Evolutionary conservation across 1,140 invertebrate species (phyloP), one percentile per base, ranked within the genome.

Genomic region (Camponotus vicinus): DNA sequence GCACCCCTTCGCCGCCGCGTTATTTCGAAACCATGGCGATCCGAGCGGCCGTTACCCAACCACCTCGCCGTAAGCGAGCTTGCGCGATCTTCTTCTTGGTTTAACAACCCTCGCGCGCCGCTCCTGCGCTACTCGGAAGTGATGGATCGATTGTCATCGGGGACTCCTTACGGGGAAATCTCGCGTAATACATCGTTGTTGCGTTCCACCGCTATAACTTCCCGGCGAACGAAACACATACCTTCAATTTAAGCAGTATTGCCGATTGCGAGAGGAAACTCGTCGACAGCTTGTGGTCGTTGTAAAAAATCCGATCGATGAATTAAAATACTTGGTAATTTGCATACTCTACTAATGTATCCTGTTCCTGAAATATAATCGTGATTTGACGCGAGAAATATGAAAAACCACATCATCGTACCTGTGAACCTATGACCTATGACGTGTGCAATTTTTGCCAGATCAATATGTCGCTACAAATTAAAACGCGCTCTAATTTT

Each of bases 141-240:
- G 69, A 75, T n/a, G 79, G 55, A 83, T 83, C 69, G 79, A 83
- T 82, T 40, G 69, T 75, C 79, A 75, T 75, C 32, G 77, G 13
- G 63, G 64, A 69, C 27, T 55, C 69, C 37, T 71, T 15, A 9
- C 37, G 52, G 7, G 34, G 27, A 64, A 45, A 66, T 42, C 55
- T 49, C 15, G 11, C 61, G 15, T 34, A 34, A 49, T 78, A 27
- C 45, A 45, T 64, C 76, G 18, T 13, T 13, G 42, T 34, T 40
- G 63, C 63, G 40, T 79, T 42, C 32, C 52, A 27, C 2, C 32
- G 45, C n/a, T 15, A 7, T 5, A 11, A 15, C 40, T 8, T 27
- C 15, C 4, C 9, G 15, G 37, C 34, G 13, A 61, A 21, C 7
- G 4, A 61, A 18, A 9, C 55, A n/a, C 6, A 18, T 13, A 11